phyloP scores from a whole-genome alignment of 1,140 invertebrate species.

The Heliconius himera region DNA sequence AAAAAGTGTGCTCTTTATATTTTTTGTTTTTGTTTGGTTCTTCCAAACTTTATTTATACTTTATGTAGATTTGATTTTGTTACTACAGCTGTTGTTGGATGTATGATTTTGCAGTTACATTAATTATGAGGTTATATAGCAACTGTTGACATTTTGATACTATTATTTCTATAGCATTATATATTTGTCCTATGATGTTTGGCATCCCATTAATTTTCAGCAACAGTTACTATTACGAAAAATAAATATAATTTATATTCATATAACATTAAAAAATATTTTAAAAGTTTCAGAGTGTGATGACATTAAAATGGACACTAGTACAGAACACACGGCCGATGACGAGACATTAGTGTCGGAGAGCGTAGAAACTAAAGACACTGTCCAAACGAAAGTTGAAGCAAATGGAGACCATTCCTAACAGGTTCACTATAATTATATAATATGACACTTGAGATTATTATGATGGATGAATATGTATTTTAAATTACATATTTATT shows the following conservation, averaged over 20 bases:
- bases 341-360: background rate
- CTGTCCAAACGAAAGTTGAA: background rate
- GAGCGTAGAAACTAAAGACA: background rate
- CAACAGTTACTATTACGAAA: background rate
- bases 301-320: constrained; percentile 52
- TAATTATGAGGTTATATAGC: too few relatives aligned
- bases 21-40: too few relatives aligned
- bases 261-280: too few relatives aligned
- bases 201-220: too few relatives aligned
- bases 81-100: too few relatives aligned
- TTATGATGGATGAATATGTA: background rate
- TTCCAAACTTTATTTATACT: too few relatives aligned
- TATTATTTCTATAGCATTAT: too few relatives aligned
- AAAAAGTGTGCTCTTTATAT: too few relatives aligned
- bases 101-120: background rate
- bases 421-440: background rate
- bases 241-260: background rate
- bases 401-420: constrained; percentile 12
- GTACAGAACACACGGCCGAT: constrained; percentile 33
- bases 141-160: too few relatives aligned
- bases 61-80: too few relatives aligned
- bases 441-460: constrained; percentile 5
- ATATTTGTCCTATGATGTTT: too few relatives aligned
- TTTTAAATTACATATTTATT: too few relatives aligned
- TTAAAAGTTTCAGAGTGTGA: constrained; percentile 47